Evolutionary conservation across 2,888 invertebrate species (phyloP), one percentile per base, ranked within the genome.

Genomic region (Perithous albicinctus): DNA sequence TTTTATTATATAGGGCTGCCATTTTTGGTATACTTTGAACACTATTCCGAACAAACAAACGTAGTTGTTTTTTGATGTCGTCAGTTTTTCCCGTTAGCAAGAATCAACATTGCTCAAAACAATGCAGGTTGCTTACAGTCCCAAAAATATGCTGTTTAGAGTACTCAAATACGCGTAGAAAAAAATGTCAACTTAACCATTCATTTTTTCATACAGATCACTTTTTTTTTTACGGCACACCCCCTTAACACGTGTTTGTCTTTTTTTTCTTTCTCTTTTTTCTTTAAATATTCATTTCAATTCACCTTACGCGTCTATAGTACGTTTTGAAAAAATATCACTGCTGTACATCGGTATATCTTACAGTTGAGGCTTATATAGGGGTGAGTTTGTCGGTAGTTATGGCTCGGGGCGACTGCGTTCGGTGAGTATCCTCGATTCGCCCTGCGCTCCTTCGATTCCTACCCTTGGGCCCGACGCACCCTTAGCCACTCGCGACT

Each of bases 321-420:
- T 82, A 76, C 63, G 51, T 78, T 78, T 78, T 78, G 82, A 78
- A 82, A 82, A 82, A 82, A 82, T 82, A 82, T 82, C 75, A 78
- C 75, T 82, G 82, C 78, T 82, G 74, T 78, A 82, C 75, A 82
- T 82, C 75, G 78, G 70, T 78, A 75, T 78, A 82, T 78, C 32
- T 82, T 78, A 82, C 75, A 76, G 59, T 72, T 67, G 82, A 82
- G 78, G 75, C 72, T 76, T 70, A 26, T 70, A 26, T 59, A 63
- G 74, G 78, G 46, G 46, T 15, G 56, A 70, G 69, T 26, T 41
- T 38, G 23, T 70, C 20, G 32, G 26, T 12, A 18, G 41, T 59
- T 18, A 29, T 32, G 48, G 67, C 38, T 12, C 43, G 63, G 54
- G 18, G 63, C 51, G 29, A 35, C 46, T 26, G 26, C 15, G 70